Base-by-base conservation (phyloP, 2,113 vertebrate genomes). In the Dermatemys mawii region DNA sequence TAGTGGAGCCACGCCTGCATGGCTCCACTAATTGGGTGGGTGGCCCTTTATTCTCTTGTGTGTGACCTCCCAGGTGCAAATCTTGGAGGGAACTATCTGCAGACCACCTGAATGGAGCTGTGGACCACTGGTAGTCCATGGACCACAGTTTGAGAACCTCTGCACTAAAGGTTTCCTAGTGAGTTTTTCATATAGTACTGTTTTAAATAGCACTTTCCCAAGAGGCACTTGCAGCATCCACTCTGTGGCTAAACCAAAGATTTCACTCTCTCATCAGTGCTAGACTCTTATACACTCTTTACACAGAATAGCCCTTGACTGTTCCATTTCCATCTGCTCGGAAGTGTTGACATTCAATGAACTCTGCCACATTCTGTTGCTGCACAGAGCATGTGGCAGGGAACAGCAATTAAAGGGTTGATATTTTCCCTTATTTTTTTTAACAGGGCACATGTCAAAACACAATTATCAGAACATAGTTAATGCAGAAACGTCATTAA, bases 341-440 rank as follows among this genome's bases (percentile, higher is more conserved):
- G 84, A 97, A 86, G 88, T 81, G 84, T 82, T 53, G 91, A 87
- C 53, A 90, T 90, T 78, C 57, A 32, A 81, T 95, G 96, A 96
- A 90, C 93, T 92, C 87, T 88, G 82, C 78, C 91, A 92, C 46
- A 4, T 93, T 89, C 88, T 80, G 57, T 93, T 96, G 89, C 82
- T 94, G 84, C 83, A 67, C 1, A 84, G 94, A 22, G 26, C 53
- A 86, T 84, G 78, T 90, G 78, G 86, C 90, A 93, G 94, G 79
- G 84, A 94, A 87, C 78, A 92, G 83, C 85, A 96, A 94, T 96
- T 96, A 97, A 93, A 90, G 73, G 88, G 81, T 92, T 96, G 93
- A 90, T 91, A 93, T 90, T 49, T 87, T 89, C 57, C 73, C 5
- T 85, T 44, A 5, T 93, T 92, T 96, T 96, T 96, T 97, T 88